Evolutionary conservation across 2,888 invertebrate species (phyloP).

Genomic region (Labia minor): DNA sequence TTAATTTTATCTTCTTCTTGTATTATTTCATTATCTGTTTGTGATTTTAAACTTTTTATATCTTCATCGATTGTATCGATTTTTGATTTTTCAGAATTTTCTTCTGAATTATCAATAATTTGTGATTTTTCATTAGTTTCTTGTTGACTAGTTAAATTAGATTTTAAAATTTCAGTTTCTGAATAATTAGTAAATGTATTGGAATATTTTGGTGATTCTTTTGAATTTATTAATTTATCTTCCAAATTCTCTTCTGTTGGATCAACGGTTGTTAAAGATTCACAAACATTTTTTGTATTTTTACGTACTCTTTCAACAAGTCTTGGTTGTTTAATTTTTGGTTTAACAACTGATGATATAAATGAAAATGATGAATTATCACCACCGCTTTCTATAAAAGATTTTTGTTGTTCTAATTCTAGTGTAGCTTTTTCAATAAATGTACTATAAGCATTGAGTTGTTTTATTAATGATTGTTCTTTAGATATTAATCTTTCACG

Average conservation of each 20-base stretch:
- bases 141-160: not conserved
- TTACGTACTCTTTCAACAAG: conserved; percentile 24
- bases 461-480: conserved; percentile 40
- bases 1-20: too few species aligned
- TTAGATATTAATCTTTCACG: conserved; percentile 39
- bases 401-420: not conserved
- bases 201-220: not conserved
- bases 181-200: not conserved
- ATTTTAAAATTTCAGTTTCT: not conserved
- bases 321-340: conserved; percentile 38
- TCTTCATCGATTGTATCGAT: too few species aligned
- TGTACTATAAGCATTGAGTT: conserved; percentile 34
- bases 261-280: not conserved
- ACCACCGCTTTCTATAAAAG: not conserved
- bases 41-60: too few species aligned
- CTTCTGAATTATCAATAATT: not conserved
- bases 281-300: not conserved
- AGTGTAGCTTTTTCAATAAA: not conserved
- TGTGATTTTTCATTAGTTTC: not conserved
- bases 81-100: too few species aligned
- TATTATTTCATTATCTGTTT: too few species aligned
- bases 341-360: conserved; percentile 32
- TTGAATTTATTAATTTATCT: not conserved
- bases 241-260: not conserved
- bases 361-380: conserved; percentile 22